These are phyloP conservation scores for Standfussiana lucernea DNA, from an alignment of 2,888 invertebrate species.

Conservation along the genomic window DNA sequence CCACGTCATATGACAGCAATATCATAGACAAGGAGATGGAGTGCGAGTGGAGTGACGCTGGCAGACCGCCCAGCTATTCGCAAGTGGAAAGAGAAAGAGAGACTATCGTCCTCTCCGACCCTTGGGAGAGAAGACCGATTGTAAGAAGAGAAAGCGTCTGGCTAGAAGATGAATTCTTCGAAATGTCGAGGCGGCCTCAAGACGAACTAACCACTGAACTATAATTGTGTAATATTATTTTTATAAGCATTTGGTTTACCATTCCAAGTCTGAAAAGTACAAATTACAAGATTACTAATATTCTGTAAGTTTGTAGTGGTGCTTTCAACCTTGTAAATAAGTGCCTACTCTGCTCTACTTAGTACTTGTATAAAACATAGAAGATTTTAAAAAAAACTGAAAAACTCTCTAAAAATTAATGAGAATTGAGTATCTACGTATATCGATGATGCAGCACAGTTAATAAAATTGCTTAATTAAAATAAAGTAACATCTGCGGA, in stretches of 20 bases:
- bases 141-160: conserved; percentile 91
- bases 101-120: conserved; percentile 85
- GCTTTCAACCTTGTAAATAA: conserved; percentile 61
- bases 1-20: conserved; percentile 88
- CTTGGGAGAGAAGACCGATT: conserved; percentile 88
- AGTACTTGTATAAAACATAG: too few relatives aligned
- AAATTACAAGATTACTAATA: conserved; percentile 67
- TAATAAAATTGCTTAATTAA: background rate
- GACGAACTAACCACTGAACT: conserved; percentile 97
- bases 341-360: conserved; percentile 23
- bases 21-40: conserved; percentile 86
- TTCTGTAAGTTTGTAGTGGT: conserved; percentile 66
- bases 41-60: conserved; percentile 90
- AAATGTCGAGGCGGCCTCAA: conserved; percentile 96
- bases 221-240: conserved; percentile 79
- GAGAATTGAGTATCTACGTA: background rate
- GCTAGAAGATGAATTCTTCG: conserved; percentile 95
- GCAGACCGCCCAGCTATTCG: conserved; percentile 88
- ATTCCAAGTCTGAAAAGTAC: conserved; percentile 79
- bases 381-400: background rate
- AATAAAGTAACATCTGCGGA: background rate
- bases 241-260: conserved; percentile 64
- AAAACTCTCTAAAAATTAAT: background rate
- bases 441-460: conserved; percentile 6
- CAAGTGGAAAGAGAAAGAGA: conserved; percentile 85